These are phyloP conservation scores for Xestoiulus laeticollis DNA, from an alignment of 2,888 invertebrate species.

Conservation along the genomic window DNA sequence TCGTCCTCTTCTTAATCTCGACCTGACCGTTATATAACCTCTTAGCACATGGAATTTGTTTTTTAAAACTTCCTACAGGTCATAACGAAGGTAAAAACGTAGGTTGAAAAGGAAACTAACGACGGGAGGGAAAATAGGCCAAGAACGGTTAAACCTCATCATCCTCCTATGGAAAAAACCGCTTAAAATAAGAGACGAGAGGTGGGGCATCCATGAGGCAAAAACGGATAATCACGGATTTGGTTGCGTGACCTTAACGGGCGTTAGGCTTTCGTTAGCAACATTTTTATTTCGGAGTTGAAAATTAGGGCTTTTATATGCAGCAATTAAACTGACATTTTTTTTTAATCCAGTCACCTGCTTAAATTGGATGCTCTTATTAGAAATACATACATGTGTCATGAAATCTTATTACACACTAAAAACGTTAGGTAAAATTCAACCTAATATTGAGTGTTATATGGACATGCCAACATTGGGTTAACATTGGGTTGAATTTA, in stretches of 20 bases:
- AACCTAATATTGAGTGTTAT: too few relatives aligned
- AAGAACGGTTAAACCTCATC: background rate
- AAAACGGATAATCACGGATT: conserved; percentile 3
- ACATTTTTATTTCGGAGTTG: background rate
- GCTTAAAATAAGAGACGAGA: background rate
- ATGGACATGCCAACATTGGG: too few relatives aligned
- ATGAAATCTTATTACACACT: too few relatives aligned
- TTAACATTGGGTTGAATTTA: too few relatives aligned
- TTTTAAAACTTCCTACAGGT: conserved; percentile 27
- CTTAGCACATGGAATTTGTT: conserved; percentile 35
- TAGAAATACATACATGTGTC: too few relatives aligned
- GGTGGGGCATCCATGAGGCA: background rate
- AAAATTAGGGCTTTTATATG: background rate
- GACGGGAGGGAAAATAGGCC: background rate
- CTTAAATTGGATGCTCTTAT: too few relatives aligned
- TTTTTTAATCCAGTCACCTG: too few relatives aligned
- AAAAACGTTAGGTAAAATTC: too few relatives aligned
- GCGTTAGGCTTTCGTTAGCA: background rate
- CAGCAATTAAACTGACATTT: too few relatives aligned
- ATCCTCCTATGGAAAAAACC: background rate
- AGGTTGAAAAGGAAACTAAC: conserved; percentile 25
- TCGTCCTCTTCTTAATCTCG: conserved; percentile 16
- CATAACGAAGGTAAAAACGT: conserved; percentile 41
- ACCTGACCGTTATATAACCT: conserved; percentile 43
- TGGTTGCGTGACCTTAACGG: conserved; percentile 21